Percentiles rank a stretch among this genome's conserved stretches.
phyloP scores from a whole-genome alignment of 2,888 invertebrate genomes.

The Calameuta filiformis region DNA sequence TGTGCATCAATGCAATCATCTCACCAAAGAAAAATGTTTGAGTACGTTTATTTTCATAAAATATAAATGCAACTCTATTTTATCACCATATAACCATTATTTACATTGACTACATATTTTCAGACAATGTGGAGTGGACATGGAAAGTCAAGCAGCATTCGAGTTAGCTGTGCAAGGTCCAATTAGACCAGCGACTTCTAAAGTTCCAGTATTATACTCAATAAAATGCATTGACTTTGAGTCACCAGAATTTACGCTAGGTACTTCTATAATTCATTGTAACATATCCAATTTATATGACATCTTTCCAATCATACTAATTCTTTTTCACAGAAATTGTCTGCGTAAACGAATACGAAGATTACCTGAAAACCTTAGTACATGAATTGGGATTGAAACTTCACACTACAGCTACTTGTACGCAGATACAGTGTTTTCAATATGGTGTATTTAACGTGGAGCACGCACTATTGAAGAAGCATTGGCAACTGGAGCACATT shows the following conservation, averaged over 20 bases:
- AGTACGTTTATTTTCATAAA: slow-evolving; percentile 70
- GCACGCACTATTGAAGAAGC: slow-evolving; percentile 82
- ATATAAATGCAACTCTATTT: background rate
- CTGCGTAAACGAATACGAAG: slow-evolving; percentile 85
- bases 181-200: slow-evolving; percentile 77
- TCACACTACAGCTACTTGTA: slow-evolving; percentile 84
- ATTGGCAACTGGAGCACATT: slow-evolving; percentile 82
- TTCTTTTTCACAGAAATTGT: slow-evolving; percentile 79
- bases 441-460: slow-evolving; percentile 84
- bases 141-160: slow-evolving; percentile 89
- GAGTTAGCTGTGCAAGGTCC: slow-evolving; percentile 87
- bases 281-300: slow-evolving; percentile 16
- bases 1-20: slow-evolving; percentile 85
- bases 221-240: slow-evolving; percentile 86
- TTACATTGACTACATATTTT: slow-evolving; percentile 33
- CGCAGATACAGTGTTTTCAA: slow-evolving; percentile 81
- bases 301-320: slow-evolving; percentile 9
- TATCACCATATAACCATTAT: background rate
- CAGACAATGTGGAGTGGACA: slow-evolving; percentile 81
- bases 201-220: slow-evolving; percentile 84
- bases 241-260: slow-evolving; percentile 86
- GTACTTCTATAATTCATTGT: slow-evolving; percentile 64
- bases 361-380: slow-evolving; percentile 80
- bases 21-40: slow-evolving; percentile 88
- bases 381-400: slow-evolving; percentile 86